Evolutionary conservation across 2,888 invertebrate species (phyloP), one percentile per base, ranked within the genome.

Genomic region (Scaeva pyrastri): DNA sequence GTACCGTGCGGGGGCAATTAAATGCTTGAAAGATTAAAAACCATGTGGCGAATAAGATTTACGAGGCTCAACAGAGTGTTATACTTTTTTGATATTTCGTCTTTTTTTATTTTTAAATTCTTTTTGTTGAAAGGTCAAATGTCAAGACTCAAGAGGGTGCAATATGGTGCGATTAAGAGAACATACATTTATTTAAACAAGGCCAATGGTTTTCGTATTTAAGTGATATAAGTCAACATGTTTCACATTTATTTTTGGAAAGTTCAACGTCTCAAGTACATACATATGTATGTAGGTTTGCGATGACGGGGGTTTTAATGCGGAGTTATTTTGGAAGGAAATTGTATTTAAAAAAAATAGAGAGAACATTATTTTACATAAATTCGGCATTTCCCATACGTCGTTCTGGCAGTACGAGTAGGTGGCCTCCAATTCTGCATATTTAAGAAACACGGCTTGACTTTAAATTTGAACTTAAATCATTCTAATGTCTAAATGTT

Each of bases 251-350:
- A 19, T 48, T 48, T 48, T 2, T 12, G 36, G 19, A 66, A 48
- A 48, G 48, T 66, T 66, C 19, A 66, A 48, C 36, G 66, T 66
- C 66, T 66, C 48, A 14, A 58, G 58, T n/a, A n/a, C n/a, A n/a
- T n/a, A n/a, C n/a, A n/a, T n/a, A n/a, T n/a, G n/a, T n/a, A n/a
- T n/a, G n/a, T 39, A 50, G 11, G 14, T n/a, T 11, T 16, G 11
- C 2, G 14, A 19, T 16, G 60, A 23, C 6, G 4, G 8, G 8
- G 11, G n/a, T 16, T 21, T 19, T 19, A 12, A 19, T 19, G 11
- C 12, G 0, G 19, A 12, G 19, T 21, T 21, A 50, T 10, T 41
- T 12, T 12, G 11, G 31, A 31, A 7, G 8, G 6, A 31, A 31
- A 0, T 31, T 5, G 5, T 31, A 5, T 31, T 0, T 31, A 5